Evolutionary conservation across 1,140 invertebrate species (phyloP).

Genomic region (Brachystomella parvula): DNA sequence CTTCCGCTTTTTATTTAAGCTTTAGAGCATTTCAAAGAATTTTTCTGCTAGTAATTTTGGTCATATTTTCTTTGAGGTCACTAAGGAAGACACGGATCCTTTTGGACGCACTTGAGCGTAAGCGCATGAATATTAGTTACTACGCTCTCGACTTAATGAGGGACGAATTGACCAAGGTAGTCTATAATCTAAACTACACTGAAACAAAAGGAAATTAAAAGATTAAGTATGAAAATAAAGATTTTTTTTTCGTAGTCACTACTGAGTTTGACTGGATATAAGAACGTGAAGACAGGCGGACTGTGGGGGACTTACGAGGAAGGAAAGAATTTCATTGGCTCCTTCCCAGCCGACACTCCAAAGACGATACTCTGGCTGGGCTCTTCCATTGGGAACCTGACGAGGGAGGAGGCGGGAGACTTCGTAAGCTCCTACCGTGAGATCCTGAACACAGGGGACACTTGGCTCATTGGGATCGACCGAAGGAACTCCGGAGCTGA

Average conservation of each 20-base stretch:
- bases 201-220: not conserved
- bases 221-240: not conserved
- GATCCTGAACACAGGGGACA: not conserved
- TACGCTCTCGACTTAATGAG: not conserved
- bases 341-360: not conserved
- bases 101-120: not conserved
- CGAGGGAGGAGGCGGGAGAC: not conserved
- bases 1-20: too few relatives aligned
- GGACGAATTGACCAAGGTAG: conserved; percentile 2
- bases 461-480: conserved; percentile 4
- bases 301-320: conserved; percentile 6
- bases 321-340: not conserved
- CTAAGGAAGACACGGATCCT: not conserved
- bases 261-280: not conserved
- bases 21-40: too few relatives aligned
- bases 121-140: not conserved
- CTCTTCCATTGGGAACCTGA: conserved; percentile 1
- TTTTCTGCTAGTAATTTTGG: too few relatives aligned
- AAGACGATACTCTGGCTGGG: conserved; percentile 1
- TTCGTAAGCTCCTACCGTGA: not conserved
- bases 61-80: not conserved
- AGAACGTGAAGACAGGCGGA: not conserved
- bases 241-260: not conserved
- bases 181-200: not conserved
- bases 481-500: not conserved